Conservation (phyloP, 2,797 vertebrate genomes). For the Loris lydekkerianus region DNA sequence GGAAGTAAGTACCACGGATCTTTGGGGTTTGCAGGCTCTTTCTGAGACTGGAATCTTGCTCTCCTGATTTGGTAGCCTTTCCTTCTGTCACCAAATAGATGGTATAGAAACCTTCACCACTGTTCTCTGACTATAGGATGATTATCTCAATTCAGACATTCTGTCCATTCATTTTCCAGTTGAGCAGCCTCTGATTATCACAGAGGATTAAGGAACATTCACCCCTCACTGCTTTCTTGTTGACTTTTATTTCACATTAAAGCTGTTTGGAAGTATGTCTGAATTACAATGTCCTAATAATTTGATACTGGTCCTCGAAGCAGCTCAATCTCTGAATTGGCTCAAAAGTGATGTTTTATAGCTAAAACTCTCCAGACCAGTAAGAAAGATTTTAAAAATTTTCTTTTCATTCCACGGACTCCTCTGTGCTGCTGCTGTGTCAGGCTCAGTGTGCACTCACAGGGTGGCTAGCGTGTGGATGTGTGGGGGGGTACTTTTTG, state of each 20-base stretch:
- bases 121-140: neutral
- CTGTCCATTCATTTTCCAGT: neutral
- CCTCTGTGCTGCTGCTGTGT: neutral
- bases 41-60: neutral
- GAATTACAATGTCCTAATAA: neutral
- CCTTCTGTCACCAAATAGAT: neutral
- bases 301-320: neutral
- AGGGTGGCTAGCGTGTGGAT: neutral
- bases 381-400: neutral
- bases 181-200: neutral
- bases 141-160: neutral
- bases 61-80: neutral
- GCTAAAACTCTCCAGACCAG: neutral
- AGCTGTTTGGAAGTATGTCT: neutral
- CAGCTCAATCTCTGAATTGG: neutral
- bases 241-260: neutral
- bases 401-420: neutral
- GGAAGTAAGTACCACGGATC: constrained; percentile 92
- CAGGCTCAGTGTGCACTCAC: neutral
- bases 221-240: neutral
- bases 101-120: neutral
- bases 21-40: neutral
- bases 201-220: neutral
- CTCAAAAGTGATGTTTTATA: neutral
- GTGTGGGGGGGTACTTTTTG: neutral